phyloP scores from a whole-genome alignment of 2,888 invertebrate species.

The Himalopsyche kuldschensis region DNA sequence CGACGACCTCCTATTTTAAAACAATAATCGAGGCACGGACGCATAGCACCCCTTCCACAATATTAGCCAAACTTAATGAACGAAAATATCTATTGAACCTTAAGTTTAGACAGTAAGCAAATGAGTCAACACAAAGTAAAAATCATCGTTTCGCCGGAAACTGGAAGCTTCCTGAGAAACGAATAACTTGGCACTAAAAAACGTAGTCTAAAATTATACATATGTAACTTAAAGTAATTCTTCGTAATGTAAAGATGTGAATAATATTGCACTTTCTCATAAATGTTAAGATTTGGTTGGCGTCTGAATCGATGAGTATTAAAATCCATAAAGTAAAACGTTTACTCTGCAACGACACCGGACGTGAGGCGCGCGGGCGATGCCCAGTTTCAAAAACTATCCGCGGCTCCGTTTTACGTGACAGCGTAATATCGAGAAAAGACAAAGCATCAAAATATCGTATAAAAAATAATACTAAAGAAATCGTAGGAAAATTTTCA shows the following conservation, averaged over 20 bases:
- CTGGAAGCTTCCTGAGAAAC: conserved; percentile 18
- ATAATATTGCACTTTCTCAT: conserved; percentile 39
- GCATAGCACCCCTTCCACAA: background rate
- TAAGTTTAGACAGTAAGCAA: conserved; percentile 34
- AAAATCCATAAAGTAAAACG: conserved; percentile 16
- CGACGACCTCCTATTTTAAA: background rate
- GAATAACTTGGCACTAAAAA: conserved; percentile 31
- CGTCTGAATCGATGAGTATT: conserved; percentile 39
- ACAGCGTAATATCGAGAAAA: conserved; percentile 16
- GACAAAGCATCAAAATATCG: conserved; percentile 27
- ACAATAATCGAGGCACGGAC: background rate
- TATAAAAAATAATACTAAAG: conserved; percentile 38
- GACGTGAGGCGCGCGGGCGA: background rate
- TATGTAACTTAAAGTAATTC: conserved; percentile 13
- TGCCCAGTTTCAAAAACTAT: background rate
- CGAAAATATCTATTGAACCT: conserved; percentile 28
- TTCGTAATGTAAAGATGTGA: conserved; percentile 26
- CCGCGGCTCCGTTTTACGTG: background rate
- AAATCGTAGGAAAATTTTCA: conserved; percentile 26
- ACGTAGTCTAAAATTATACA: conserved; percentile 35
- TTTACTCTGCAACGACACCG: conserved; percentile 8
- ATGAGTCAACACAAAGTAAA: conserved; percentile 36
- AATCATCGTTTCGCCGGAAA: conserved; percentile 19
- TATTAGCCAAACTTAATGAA: conserved; percentile 22
- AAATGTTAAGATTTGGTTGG: conserved; percentile 37